A percentile compares a stretch with the other conserved stretches of the same genome.
phyloP scores from a whole-genome alignment of 2,888 invertebrate species.

The Limnephilus lunatus region DNA sequence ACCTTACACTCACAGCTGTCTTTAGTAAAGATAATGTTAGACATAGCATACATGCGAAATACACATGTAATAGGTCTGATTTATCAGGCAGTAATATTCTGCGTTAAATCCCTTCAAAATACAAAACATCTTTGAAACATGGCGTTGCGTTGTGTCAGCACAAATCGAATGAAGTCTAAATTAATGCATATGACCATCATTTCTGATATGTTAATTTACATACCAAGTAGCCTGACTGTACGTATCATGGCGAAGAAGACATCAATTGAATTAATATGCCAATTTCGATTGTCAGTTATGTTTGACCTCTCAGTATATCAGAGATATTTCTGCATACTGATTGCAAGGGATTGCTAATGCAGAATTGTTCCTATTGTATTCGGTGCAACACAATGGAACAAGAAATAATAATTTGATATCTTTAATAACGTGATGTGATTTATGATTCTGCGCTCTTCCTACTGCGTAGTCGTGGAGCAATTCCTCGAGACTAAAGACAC shows the following conservation, averaged over 20 bases:
- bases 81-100: not conserved
- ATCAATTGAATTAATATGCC: constrained; percentile 45
- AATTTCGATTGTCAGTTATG: constrained; percentile 50
- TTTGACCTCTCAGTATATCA: constrained; percentile 48
- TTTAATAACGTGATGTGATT: constrained; percentile 51
- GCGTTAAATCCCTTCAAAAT: not conserved
- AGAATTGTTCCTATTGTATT: constrained; percentile 43
- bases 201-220: constrained; percentile 14
- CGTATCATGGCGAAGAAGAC: constrained; percentile 14
- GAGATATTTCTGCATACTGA: constrained; percentile 38
- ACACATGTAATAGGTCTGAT: not conserved
- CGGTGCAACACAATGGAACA: constrained; percentile 40
- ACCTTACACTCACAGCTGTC: not conserved
- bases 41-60: not conserved
- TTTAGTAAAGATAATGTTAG: not conserved
- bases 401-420: constrained; percentile 46
- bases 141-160: not conserved
- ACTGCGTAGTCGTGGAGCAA: constrained; percentile 30
- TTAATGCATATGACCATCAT: not conserved
- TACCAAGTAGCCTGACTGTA: not conserved
- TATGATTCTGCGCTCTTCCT: constrained; percentile 37
- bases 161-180: not conserved
- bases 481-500: constrained; percentile 12
- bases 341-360: constrained; percentile 41
- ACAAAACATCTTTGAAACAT: not conserved